These are phyloP conservation scores for Drosophila cardini DNA, from an alignment of 1,140 invertebrate genomes.

Conservation along the genomic window DNA sequence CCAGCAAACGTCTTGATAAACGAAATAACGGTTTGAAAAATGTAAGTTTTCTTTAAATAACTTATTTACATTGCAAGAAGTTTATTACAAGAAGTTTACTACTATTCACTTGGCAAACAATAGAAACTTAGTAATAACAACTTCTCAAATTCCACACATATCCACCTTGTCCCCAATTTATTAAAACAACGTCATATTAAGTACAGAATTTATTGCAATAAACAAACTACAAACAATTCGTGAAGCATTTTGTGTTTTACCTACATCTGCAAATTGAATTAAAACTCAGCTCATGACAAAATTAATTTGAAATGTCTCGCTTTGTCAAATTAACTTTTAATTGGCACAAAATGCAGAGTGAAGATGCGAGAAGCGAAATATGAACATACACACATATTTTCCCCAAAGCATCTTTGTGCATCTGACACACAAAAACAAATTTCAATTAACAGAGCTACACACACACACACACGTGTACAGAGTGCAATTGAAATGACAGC, in stretches of 20 bases:
- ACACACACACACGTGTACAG: constrained; percentile 48
- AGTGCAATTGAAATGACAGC: constrained; percentile 56
- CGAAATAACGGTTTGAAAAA: too few species aligned
- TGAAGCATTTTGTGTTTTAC: background rate
- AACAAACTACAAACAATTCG: background rate
- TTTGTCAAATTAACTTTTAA: constrained; percentile 83
- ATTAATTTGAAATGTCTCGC: constrained; percentile 81
- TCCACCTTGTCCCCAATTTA: too few species aligned
- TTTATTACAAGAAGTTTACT: too few species aligned
- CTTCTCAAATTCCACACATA: too few species aligned
- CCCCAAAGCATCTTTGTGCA: constrained; percentile 55
- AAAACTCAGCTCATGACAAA: constrained; percentile 66
- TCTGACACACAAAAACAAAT: constrained; percentile 79
- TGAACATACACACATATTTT: background rate
- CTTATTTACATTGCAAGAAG: too few species aligned
- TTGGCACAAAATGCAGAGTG: constrained; percentile 64
- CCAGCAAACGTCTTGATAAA: too few species aligned
- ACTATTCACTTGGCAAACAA: too few species aligned
- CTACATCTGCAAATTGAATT: constrained; percentile 71
- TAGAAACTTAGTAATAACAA: too few species aligned
- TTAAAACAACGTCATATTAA: too few species aligned
- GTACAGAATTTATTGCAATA: background rate
- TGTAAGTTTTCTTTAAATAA: too few species aligned
- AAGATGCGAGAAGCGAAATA: background rate
- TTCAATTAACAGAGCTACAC: constrained; percentile 67